Evolutionary conservation across 1,140 invertebrate genomes (phyloP), one percentile per base, ranked within the genome.

Genomic region (Odontomachus brunneus): DNA sequence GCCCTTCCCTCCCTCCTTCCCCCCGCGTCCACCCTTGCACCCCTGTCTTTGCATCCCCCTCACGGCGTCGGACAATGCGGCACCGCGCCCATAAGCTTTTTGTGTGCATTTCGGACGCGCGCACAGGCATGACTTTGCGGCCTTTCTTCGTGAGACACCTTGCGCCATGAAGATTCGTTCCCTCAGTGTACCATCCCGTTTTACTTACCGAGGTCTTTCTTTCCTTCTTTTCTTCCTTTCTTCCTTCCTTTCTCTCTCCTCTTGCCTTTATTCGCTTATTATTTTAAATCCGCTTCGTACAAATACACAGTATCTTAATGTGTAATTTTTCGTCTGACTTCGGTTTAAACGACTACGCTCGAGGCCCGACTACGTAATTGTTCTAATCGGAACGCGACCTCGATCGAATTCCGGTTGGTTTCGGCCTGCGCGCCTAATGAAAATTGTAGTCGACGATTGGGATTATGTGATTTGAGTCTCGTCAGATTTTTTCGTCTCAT

Each of bases 131-230:
- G 75, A 80, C 75, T 80, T 80, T 80, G 65, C 29, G 59, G 62
- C 22, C 83, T 84, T 78, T 71, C 60, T 53, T 49, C 83, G 74
- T 66, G 66, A 84, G 66, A 86, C 83, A 86, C 83, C 75, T 86
- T 85, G 83, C 67, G 33, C 74, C 57, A 75, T 33, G 63, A 59
- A 51, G 74, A 67, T 80, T 17, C 44, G 44, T 80, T 69, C 75
- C 75, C 75, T 80, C 65, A 33, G 33, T n/a, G n/a, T 44, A 53
- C 33, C 60, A 75, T 80, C 74, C 29, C 51, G 57, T 69, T 84
- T 65, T 63, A 67, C 75, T 12, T 26, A 49, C 17, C 72, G 38
- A 67, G 22, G 22, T 57, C 44, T 33, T 71, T 63, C 29, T 33
- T 33, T 33, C 29, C 29, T 33, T 33, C 5, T 33, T 33, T 33